These are phyloP conservation scores for Lophotriccus pileatus DNA, from an alignment of 2,797 vertebrate species.

Conservation along the genomic window DNA sequence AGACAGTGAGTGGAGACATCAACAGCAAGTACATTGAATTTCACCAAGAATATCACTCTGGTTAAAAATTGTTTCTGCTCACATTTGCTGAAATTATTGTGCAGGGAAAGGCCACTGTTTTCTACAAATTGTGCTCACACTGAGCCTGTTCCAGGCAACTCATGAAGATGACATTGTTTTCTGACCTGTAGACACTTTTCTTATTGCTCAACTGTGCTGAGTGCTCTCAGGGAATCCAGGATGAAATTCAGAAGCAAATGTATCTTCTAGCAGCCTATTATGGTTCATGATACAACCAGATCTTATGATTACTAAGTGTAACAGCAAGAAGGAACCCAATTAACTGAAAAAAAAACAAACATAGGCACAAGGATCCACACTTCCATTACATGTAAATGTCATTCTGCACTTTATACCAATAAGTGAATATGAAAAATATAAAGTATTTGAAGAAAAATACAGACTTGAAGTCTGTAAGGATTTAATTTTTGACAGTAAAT, in stretches of 20 bases:
- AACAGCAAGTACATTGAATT: not conserved
- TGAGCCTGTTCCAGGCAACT: not conserved
- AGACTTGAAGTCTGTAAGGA: not conserved
- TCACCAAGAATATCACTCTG: not conserved
- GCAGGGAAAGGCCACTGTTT: not conserved
- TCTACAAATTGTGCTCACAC: fast-evolving
- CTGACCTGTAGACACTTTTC: not conserved
- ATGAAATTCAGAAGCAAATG: not conserved
- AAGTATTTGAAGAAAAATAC: not conserved
- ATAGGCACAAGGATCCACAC: not conserved
- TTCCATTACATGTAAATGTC: not conserved
- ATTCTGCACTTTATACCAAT: not conserved
- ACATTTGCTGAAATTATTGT: not conserved
- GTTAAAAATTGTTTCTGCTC: not conserved
- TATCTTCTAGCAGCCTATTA: not conserved
- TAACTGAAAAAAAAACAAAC: not conserved
- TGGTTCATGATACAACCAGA: not conserved
- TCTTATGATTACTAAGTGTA: not conserved
- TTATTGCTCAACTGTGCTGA: not conserved
- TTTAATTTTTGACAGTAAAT: not conserved
- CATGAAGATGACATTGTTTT: not conserved
- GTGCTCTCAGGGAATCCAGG: not conserved
- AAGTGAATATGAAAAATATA: not conserved
- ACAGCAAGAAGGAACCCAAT: not conserved
- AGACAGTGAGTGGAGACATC: not conserved